Percentiles rank a stretch among this genome's conserved stretches.
Evolutionary conservation across 2,888 invertebrate genomes (phyloP).

Genomic region (Sericinus montela): DNA sequence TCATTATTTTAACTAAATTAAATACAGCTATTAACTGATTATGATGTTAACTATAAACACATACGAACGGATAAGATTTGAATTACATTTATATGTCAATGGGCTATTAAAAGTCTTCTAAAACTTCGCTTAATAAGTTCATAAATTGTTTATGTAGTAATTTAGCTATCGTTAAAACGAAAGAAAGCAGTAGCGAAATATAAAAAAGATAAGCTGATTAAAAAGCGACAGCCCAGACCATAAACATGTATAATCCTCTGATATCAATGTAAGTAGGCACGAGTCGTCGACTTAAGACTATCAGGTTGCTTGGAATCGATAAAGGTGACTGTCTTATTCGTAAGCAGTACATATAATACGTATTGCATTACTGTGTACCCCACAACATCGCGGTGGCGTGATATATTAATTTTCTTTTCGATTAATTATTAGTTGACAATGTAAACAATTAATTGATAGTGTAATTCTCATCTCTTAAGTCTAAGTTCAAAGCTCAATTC

Average conservation of each 20-base stretch:
- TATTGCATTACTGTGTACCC: constrained; percentile 22
- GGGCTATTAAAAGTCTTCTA: too few relatives aligned
- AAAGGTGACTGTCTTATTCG: constrained; percentile 25
- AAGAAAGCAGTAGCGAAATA: constrained; percentile 14
- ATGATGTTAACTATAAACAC: too few relatives aligned
- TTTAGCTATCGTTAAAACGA: neutral
- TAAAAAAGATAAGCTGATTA: constrained; percentile 19
- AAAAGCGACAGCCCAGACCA: constrained; percentile 12
- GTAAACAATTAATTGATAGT: too few relatives aligned
- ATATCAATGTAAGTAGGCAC: constrained; percentile 29
- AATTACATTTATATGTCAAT: too few relatives aligned
- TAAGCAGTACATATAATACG: constrained; percentile 12
- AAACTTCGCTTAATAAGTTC: too few relatives aligned
- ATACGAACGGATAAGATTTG: too few relatives aligned
- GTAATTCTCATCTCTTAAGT: too few relatives aligned
- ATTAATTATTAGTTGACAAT: too few relatives aligned
- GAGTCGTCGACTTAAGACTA: constrained; percentile 28
- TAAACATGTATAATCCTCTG: constrained; percentile 26
- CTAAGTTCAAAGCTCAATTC: too few relatives aligned
- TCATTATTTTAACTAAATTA: too few relatives aligned
- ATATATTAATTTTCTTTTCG: constrained; percentile 5
- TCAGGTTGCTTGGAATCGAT: constrained; percentile 29
- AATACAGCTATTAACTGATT: too few relatives aligned
- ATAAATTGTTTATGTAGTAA: neutral
- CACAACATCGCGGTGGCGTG: constrained; percentile 12